Conservation (phyloP, 2,888 invertebrate species). For the Morinoia aosen region DNA sequence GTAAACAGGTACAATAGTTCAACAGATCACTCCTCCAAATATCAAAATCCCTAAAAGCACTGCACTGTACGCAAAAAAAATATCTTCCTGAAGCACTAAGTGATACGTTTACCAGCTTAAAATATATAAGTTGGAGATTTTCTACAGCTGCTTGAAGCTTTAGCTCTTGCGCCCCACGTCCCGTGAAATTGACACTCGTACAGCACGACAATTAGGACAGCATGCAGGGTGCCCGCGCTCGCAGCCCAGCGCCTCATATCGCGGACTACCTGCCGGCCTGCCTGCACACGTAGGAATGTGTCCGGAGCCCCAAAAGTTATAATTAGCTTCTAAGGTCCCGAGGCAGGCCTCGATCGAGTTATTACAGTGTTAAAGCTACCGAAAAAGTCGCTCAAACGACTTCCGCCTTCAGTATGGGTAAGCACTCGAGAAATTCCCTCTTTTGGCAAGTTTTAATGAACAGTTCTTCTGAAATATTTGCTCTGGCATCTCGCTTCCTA, state of each 20-base stretch:
- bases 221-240: background rate
- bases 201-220: background rate
- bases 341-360: conserved; percentile 19
- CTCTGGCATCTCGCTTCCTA: background rate
- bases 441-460: conserved; percentile 19
- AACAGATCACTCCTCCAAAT: no score
- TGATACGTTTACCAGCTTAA: background rate
- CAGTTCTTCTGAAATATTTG: conserved; percentile 12
- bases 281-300: background rate
- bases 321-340: conserved; percentile 34
- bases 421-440: conserved; percentile 29
- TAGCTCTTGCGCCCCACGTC: background rate
- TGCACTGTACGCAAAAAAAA: no score
- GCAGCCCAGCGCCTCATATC: background rate
- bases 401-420: background rate
- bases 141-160: background rate
- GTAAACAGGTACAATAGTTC: no score
- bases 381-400: conserved; percentile 22
- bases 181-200: background rate
- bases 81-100: background rate
- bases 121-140: background rate
- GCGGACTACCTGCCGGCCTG: background rate
- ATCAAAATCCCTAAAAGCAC: no score
- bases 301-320: conserved; percentile 18
- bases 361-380: conserved; percentile 40